Percentiles rank a stretch among this genome's conserved stretches.
Evolutionary conservation across 2,113 vertebrate species (phyloP).

Genomic region (Centrocercus urophasianus): DNA sequence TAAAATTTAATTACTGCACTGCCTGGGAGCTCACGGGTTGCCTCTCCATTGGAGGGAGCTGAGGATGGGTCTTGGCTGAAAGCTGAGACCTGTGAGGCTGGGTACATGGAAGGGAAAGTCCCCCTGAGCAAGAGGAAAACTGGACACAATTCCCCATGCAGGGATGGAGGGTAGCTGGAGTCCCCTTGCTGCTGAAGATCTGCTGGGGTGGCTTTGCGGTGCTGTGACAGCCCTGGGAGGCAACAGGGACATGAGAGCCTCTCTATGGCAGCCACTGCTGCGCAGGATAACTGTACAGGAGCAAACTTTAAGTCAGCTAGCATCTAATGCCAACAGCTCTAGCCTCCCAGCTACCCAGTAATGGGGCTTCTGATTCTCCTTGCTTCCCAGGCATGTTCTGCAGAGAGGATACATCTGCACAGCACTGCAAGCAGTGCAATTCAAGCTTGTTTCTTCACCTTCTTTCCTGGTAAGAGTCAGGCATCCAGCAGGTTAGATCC

Average conservation of each 20-base stretch:
- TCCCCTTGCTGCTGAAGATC: background rate
- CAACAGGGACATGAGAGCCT: fast-evolving
- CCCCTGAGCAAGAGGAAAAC: background rate
- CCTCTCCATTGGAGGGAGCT: background rate
- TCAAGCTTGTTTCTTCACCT: background rate
- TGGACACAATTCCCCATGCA: background rate
- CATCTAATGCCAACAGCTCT: background rate
- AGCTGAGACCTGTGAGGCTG: background rate
- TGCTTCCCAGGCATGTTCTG: background rate
- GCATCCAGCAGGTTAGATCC: background rate
- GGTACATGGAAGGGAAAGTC: background rate
- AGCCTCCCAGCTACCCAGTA: background rate
- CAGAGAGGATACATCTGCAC: background rate
- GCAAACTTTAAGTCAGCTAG: background rate
- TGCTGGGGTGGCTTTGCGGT: background rate
- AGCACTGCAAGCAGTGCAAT: background rate
- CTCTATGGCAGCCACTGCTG: background rate
- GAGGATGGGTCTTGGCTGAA: background rate
- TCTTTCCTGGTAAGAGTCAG: background rate
- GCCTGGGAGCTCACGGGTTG: background rate
- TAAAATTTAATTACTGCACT: background rate
- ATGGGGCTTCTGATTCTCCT: background rate
- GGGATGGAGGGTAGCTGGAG: background rate
- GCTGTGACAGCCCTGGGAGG: background rate
- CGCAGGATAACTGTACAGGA: background rate